Percentiles rank a stretch among this genome's conserved stretches.
phyloP scores from a whole-genome alignment of 2,797 vertebrate species.

The Yasuhikotakia modesta region DNA sequence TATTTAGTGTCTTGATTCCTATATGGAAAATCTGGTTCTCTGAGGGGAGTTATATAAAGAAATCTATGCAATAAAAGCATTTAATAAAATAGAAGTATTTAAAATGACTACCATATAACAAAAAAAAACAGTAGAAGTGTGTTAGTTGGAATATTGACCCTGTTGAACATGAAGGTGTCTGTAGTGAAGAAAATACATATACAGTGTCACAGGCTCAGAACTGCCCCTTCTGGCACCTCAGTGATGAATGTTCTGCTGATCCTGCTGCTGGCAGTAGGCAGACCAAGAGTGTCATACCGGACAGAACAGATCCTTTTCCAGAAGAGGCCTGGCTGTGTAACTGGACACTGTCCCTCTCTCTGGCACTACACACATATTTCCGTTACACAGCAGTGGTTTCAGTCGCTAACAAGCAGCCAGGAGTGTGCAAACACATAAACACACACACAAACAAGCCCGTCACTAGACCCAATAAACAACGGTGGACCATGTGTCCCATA shows the following conservation, averaged over 20 bases:
- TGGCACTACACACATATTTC: constrained; percentile 51
- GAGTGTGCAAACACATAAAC: neutral
- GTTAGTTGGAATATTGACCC: too few relatives aligned
- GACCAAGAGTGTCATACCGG: constrained; percentile 63
- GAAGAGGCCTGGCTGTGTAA: constrained; percentile 70
- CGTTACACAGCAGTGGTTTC: constrained; percentile 42
- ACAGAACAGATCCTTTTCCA: constrained; percentile 68
- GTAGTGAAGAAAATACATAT: neutral
- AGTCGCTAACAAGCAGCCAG: constrained; percentile 17
- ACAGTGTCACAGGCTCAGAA: constrained; percentile 9
- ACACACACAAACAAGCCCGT: constrained; percentile 8
- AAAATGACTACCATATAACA: too few relatives aligned
- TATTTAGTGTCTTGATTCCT: too few relatives aligned
- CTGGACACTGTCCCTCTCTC: constrained; percentile 64
- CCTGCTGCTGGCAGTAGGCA: constrained; percentile 46
- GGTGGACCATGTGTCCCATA: too few relatives aligned
- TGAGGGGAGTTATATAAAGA: too few relatives aligned
- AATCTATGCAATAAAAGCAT: too few relatives aligned
- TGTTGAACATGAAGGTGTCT: neutral
- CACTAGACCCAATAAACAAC: neutral
- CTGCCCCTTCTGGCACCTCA: constrained; percentile 29
- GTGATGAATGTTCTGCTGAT: constrained; percentile 53
- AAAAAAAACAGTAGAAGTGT: too few relatives aligned
- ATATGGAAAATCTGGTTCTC: too few relatives aligned
- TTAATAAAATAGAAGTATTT: too few relatives aligned